Conservation (phyloP, 2,888 invertebrate species). For the Spisula solida region DNA sequence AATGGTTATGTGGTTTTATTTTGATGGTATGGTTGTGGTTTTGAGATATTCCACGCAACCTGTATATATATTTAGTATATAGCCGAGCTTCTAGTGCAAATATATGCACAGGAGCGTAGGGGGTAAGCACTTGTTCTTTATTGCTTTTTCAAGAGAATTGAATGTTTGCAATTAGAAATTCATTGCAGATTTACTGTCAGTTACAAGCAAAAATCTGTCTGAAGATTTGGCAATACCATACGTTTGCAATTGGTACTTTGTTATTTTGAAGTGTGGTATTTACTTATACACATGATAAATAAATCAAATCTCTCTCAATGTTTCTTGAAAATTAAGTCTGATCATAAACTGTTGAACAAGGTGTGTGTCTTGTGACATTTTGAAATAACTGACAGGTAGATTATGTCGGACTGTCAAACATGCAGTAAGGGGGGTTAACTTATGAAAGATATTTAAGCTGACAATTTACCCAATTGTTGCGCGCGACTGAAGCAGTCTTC, state of each 20-base stretch:
- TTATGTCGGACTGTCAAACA: neutral
- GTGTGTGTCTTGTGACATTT: neutral
- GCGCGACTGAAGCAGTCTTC: too few species aligned
- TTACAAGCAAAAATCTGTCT: neutral
- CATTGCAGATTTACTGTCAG: slow-evolving; percentile 1
- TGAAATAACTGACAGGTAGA: neutral
- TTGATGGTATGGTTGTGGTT: too few species aligned
- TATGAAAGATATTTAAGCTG: too few species aligned
- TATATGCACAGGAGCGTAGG: neutral
- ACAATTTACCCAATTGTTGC: too few species aligned
- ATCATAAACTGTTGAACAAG: neutral
- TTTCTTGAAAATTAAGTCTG: neutral
- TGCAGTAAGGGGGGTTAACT: too few species aligned
- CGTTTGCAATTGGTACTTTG: neutral
- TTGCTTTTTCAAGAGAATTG: neutral
- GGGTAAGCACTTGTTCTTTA: neutral
- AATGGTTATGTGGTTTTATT: too few species aligned
- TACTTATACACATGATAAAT: neutral
- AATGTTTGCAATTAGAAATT: slow-evolving; percentile 11
- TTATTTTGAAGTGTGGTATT: slow-evolving; percentile 1
- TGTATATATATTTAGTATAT: too few species aligned
- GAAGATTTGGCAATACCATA: neutral
- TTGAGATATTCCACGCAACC: too few species aligned
- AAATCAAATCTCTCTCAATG: neutral
- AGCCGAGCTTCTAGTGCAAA: too few species aligned